Conservation (phyloP, 1,140 invertebrate genomes). For the Aculops lycopersici region DNA sequence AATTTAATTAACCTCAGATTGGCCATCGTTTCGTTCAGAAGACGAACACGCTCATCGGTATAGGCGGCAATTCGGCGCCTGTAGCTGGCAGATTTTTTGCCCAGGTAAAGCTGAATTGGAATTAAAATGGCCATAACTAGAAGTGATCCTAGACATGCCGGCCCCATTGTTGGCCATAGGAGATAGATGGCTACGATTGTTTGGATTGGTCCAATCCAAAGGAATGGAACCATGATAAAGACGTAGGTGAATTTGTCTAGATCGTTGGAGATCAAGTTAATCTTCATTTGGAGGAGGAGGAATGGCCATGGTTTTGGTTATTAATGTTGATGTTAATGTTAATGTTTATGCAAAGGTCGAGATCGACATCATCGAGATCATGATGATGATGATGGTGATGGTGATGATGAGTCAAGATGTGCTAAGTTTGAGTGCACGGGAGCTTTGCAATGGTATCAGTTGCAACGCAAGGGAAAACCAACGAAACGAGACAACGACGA, state of each 20-base stretch:
- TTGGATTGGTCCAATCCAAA: constrained; percentile 31
- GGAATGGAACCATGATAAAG: constrained; percentile 20
- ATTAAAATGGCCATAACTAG: not conserved
- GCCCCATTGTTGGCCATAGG: constrained; percentile 23
- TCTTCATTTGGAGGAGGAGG: too few relatives aligned
- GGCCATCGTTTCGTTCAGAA: constrained; percentile 74
- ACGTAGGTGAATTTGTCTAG: constrained; percentile 9
- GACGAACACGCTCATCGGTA: constrained; percentile 5
- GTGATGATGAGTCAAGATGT: too few relatives aligned
- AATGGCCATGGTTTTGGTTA: too few relatives aligned
- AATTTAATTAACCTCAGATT: constrained; percentile 30
- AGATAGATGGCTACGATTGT: constrained; percentile 17
- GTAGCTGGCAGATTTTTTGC: not conserved
- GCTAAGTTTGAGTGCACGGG: too few relatives aligned
- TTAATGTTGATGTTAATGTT: too few relatives aligned
- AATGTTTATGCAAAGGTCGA: too few relatives aligned
- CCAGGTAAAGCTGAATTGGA: not conserved
- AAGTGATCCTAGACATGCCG: not conserved
- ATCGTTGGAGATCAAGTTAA: constrained; percentile 1
- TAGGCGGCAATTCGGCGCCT: not conserved
- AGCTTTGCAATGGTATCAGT: too few relatives aligned
- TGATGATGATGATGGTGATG: too few relatives aligned
- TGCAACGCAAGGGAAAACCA: too few relatives aligned
- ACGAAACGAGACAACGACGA: too few relatives aligned
- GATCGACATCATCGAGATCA: too few relatives aligned